These are phyloP conservation scores for Procavia capensis DNA, from an alignment of 2,113 vertebrate genomes.

Conservation along the genomic window DNA sequence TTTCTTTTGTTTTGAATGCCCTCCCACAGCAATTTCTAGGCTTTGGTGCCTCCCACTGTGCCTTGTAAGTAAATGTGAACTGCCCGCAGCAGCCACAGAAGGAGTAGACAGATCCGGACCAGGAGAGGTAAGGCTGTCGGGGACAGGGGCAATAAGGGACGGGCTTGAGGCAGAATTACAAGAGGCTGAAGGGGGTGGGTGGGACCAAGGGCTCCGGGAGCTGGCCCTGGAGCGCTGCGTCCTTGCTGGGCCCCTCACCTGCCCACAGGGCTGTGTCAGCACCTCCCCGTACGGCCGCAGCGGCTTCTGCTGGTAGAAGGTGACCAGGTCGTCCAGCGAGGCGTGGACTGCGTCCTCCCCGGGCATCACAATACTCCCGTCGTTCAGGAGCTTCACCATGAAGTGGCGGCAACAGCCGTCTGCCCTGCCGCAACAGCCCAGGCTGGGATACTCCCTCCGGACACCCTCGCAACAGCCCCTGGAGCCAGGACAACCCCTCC, in stretches of 20 bases:
- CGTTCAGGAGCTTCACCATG: constrained; percentile 87
- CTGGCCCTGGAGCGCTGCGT: not conserved
- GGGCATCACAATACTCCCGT: constrained; percentile 83
- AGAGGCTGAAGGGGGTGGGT: not conserved
- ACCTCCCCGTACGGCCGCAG: constrained; percentile 85
- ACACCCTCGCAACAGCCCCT: rapidly evolving
- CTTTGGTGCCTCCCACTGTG: not conserved
- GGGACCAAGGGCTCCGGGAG: not conserved
- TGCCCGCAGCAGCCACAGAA: not conserved
- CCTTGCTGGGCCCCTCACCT: constrained; percentile 81
- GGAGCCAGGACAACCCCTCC: rapidly evolving
- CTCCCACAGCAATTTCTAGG: not conserved
- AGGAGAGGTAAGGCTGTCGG: not conserved
- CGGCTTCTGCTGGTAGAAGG: constrained; percentile 85
- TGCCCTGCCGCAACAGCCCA: constrained; percentile 66
- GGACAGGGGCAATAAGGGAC: not conserved
- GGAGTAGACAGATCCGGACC: not conserved
- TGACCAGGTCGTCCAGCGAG: constrained; percentile 88
- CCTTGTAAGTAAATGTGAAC: not conserved
- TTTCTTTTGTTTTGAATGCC: too few species aligned
- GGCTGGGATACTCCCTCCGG: not conserved
- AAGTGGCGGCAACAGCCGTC: constrained; percentile 88
- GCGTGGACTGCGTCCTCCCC: constrained; percentile 84
- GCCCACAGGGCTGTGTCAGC: constrained; percentile 87
- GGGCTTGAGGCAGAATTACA: not conserved